A percentile compares a stretch with the other conserved stretches of the same genome.
These are phyloP conservation scores for Cantharis rufa DNA, from an alignment of 2,888 invertebrate genomes.

Conservation along the genomic window DNA sequence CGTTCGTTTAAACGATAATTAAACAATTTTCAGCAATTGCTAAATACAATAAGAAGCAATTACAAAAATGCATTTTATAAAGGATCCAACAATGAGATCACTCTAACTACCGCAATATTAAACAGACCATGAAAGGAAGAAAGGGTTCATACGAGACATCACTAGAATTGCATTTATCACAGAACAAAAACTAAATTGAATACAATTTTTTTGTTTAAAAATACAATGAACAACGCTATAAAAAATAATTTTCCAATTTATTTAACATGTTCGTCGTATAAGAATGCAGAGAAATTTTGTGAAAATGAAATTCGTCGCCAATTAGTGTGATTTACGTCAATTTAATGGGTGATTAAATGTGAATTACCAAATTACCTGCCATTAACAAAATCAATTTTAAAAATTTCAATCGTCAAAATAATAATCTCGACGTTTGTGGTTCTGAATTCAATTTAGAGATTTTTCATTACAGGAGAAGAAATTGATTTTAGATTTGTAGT, in stretches of 20 bases:
- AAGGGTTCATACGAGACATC: neutral
- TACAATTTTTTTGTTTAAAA: neutral
- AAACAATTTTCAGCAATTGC: neutral
- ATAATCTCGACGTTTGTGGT: neutral
- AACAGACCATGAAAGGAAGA: slow-evolving; percentile 4
- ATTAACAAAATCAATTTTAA: neutral
- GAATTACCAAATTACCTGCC: neutral
- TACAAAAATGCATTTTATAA: neutral
- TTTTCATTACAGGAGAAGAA: neutral
- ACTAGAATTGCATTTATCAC: neutral
- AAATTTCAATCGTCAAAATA: neutral
- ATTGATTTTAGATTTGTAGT: neutral
- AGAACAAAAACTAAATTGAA: neutral
- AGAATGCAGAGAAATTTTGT: neutral
- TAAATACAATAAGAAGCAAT: neutral
- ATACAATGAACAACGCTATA: neutral
- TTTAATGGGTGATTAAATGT: neutral
- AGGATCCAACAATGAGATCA: neutral
- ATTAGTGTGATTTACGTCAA: neutral
- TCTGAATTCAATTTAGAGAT: neutral
- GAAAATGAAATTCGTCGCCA: neutral
- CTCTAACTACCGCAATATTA: slow-evolving; percentile 3
- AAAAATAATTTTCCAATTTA: neutral
- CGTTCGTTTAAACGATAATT: neutral
- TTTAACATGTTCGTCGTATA: neutral